Conservation (phyloP, 2,888 invertebrate genomes). For the Lucinisca nassula region DNA sequence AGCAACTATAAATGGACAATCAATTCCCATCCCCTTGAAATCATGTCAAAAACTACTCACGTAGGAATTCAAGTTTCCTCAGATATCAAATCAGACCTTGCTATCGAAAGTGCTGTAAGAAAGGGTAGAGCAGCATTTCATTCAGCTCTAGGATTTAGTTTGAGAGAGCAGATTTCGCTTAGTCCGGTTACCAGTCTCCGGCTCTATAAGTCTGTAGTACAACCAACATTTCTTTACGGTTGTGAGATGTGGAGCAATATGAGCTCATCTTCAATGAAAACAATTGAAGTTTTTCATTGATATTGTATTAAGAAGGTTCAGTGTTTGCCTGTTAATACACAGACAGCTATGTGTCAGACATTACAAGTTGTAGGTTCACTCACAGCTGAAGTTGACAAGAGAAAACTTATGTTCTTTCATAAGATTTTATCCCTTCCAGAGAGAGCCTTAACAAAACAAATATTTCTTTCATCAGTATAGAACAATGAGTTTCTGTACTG, state of each 20-base stretch:
- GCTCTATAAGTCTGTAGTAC: background rate
- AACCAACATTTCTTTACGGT: background rate
- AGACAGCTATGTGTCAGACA: background rate
- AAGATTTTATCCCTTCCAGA: background rate
- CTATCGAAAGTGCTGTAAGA: background rate
- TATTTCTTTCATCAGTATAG: background rate
- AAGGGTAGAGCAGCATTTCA: background rate
- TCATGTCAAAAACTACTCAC: background rate
- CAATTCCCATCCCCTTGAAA: background rate
- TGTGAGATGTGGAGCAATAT: background rate
- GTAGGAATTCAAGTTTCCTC: background rate
- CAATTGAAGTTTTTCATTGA: background rate
- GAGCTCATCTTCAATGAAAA: background rate
- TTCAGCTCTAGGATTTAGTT: background rate
- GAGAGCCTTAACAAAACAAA: background rate
- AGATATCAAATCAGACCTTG: background rate
- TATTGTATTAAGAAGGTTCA: background rate
- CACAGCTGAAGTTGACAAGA: background rate
- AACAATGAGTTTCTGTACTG: background rate
- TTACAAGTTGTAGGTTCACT: background rate
- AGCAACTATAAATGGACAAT: background rate
- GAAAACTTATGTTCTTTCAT: background rate
- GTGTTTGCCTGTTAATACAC: background rate
- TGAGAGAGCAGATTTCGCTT: background rate
- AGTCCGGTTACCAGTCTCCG: background rate